Conservation (phyloP, 2,797 vertebrate species). For the Sebastes itinus region DNA sequence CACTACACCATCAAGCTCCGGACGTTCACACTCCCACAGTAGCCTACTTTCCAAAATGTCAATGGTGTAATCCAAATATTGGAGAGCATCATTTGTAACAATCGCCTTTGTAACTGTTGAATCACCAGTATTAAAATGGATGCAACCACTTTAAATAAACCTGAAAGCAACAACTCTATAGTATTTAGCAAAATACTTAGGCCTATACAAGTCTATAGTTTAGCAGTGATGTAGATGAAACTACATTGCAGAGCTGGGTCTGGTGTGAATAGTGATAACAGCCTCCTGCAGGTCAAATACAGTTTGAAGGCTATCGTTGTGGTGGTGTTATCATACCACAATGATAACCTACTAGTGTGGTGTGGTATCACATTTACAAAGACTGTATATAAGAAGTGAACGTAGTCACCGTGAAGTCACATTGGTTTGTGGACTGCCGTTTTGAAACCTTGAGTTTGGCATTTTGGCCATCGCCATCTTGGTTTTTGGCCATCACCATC, state of each 20-base stretch:
- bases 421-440: no score
- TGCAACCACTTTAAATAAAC: neutral
- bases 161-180: neutral
- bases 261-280: neutral
- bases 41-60: constrained; percentile 20
- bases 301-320: neutral
- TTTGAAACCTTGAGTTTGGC: no score
- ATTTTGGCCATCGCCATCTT: no score
- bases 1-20: neutral
- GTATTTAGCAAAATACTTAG: neutral
- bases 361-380: neutral
- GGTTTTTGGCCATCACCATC: no score
- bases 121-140: neutral
- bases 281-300: neutral
- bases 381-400: no score
- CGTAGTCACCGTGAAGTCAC: no score
- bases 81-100: constrained; percentile 9
- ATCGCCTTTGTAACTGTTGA: no score
- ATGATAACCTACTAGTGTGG: neutral
- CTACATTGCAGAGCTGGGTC: neutral
- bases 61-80: neutral
- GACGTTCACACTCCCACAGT: neutral
- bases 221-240: neutral
- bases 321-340: neutral
- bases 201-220: neutral